These are phyloP conservation scores for Fistularia commersonii DNA, from an alignment of 2,797 vertebrate species.

Conservation along the genomic window DNA sequence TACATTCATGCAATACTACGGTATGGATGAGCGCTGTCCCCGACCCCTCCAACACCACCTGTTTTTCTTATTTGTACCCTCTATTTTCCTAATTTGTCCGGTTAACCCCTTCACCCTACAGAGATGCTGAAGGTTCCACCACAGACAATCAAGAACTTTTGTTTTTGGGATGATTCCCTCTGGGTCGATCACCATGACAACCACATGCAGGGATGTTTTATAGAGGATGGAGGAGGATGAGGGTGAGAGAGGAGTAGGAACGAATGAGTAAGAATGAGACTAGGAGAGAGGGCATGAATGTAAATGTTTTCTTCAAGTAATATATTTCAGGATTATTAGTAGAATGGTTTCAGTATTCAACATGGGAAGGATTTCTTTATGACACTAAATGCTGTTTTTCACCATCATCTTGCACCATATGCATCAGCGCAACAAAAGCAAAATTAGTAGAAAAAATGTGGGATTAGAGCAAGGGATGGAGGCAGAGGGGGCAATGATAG, in stretches of 20 bases:
- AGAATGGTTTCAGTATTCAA: too few relatives aligned
- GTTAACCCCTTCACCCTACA: conserved; percentile 38
- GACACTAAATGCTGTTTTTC: neutral
- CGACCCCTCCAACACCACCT: conserved; percentile 29
- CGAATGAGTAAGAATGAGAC: conserved; percentile 13
- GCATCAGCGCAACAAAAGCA: too few relatives aligned
- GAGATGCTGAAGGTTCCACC: conserved; percentile 58
- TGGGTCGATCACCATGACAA: conserved; percentile 76
- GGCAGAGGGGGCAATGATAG: conserved; percentile 5
- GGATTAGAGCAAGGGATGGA: conserved; percentile 9
- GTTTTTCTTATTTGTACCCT: neutral
- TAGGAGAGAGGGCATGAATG: conserved; percentile 12
- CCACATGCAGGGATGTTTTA: conserved; percentile 65
- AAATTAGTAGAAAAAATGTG: too few relatives aligned
- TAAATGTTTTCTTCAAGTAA: neutral
- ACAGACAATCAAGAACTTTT: conserved; percentile 66
- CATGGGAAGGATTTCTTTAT: too few relatives aligned
- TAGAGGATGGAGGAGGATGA: conserved; percentile 48
- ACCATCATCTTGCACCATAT: too few relatives aligned
- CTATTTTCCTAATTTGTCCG: conserved; percentile 20
- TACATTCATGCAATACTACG: conserved; percentile 72
- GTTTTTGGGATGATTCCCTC: conserved; percentile 74
- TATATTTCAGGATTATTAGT: too few relatives aligned
- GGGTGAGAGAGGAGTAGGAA: conserved; percentile 16
- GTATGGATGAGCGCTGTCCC: conserved; percentile 59